Evolutionary conservation across 2,888 invertebrate genomes (phyloP).

Genomic region (Pelosia muscerda): DNA sequence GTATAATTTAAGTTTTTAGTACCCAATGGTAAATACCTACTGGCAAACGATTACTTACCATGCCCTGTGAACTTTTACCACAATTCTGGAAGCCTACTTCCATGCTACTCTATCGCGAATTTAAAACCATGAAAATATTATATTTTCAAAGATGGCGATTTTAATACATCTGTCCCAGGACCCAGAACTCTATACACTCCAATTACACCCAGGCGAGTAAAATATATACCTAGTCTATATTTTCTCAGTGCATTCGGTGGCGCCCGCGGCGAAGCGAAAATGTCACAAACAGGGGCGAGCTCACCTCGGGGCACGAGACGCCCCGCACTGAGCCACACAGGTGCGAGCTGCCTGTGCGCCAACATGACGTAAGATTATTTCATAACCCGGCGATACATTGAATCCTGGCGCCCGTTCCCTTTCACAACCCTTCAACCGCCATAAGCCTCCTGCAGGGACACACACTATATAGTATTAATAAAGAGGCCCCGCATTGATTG

Average conservation of each 20-base stretch:
- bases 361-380: slow-evolving; percentile 43
- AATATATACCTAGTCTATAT: slow-evolving; percentile 43
- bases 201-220: slow-evolving; percentile 19
- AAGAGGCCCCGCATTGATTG: slow-evolving; percentile 35
- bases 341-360: background rate
- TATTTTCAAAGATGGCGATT: background rate
- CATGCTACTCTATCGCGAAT: too few species aligned
- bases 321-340: slow-evolving; percentile 5
- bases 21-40: too few species aligned
- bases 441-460: slow-evolving; percentile 34
- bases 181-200: slow-evolving; percentile 21
- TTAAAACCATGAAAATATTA: background rate
- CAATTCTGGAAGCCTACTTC: too few species aligned
- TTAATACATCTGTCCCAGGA: slow-evolving; percentile 7
- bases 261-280: slow-evolving; percentile 35
- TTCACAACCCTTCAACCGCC: slow-evolving; percentile 41
- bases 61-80: too few species aligned
- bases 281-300: slow-evolving; percentile 42
- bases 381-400: slow-evolving; percentile 38
- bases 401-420: slow-evolving; percentile 39
- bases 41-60: too few species aligned
- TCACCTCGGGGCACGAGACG: slow-evolving; percentile 9
- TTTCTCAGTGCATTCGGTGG: slow-evolving; percentile 39
- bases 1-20: too few species aligned
- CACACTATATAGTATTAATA: slow-evolving; percentile 30